phyloP scores from a whole-genome alignment of 2,888 invertebrate genomes.

The Melolontha melolontha region DNA sequence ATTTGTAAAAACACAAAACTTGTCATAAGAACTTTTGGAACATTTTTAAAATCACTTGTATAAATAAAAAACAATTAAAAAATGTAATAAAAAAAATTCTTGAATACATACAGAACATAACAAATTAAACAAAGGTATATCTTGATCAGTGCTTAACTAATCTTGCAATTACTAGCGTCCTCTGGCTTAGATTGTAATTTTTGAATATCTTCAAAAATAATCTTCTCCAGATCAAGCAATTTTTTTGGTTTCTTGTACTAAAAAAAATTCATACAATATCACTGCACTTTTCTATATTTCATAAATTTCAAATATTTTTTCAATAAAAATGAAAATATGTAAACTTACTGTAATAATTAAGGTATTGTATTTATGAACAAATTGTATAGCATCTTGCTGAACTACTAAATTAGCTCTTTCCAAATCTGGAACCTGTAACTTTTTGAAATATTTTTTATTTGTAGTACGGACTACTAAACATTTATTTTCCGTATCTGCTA shows the following conservation, averaged over 20 bases:
- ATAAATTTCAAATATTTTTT: constrained; percentile 17
- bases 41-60: too few relatives aligned
- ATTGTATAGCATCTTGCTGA: constrained; percentile 74
- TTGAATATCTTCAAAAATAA: constrained; percentile 62
- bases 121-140: too few relatives aligned
- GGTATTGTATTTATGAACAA: constrained; percentile 80
- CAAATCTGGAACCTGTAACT: constrained; percentile 77
- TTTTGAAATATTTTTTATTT: constrained; percentile 87
- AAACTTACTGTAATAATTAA: constrained; percentile 78
- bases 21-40: too few relatives aligned
- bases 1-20: too few relatives aligned
- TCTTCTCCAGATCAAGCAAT: constrained; percentile 78
- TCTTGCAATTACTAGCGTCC: constrained; percentile 61
- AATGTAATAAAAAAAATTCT: too few relatives aligned
- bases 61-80: too few relatives aligned
- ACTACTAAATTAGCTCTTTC: constrained; percentile 73
- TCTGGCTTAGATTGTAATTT: constrained; percentile 58
- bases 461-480: constrained; percentile 77
- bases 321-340: neutral
- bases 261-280: constrained; percentile 57
- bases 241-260: constrained; percentile 83
- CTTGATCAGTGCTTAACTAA: constrained; percentile 55
- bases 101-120: too few relatives aligned
- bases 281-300: neutral
- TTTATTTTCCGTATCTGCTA: constrained; percentile 73